Conservation (phyloP, 2,888 invertebrate genomes). For the Trichopria drosophilae region DNA sequence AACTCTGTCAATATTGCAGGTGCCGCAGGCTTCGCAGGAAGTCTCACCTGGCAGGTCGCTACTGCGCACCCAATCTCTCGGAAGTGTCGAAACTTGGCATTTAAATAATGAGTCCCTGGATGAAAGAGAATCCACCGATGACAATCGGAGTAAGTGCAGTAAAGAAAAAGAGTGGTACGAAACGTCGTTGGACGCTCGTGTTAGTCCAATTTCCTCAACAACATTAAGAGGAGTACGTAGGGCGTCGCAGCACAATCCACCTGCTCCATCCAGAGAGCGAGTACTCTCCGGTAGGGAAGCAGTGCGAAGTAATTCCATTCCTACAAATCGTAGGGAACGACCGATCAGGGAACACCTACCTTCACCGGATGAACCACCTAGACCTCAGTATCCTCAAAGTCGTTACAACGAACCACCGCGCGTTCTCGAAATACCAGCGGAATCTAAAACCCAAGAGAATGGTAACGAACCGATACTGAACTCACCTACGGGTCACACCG, state of each 20-base stretch:
- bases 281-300: constrained; percentile 26
- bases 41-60: constrained; percentile 52
- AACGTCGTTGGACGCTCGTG: constrained; percentile 64
- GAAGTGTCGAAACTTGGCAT: constrained; percentile 62
- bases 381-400: constrained; percentile 30
- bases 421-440: constrained; percentile 63
- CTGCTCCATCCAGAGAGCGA: neutral
- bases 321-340: constrained; percentile 19
- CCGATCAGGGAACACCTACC: neutral
- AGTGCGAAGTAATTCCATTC: constrained; percentile 33
- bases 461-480: constrained; percentile 60
- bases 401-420: constrained; percentile 57
- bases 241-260: constrained; percentile 18
- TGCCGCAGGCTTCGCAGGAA: constrained; percentile 12
- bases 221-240: constrained; percentile 18
- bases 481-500: constrained; percentile 80
- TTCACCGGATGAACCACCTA: constrained; percentile 23
- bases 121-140: constrained; percentile 42
- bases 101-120: constrained; percentile 10
- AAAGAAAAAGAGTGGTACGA: constrained; percentile 72
- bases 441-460: constrained; percentile 57
- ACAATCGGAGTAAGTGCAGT: constrained; percentile 36
- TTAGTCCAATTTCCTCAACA: constrained; percentile 28
- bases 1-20: constrained; percentile 7
- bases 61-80: constrained; percentile 64